phyloP scores from a whole-genome alignment of 2,797 vertebrate species.

The Heterohyrax brucei region DNA sequence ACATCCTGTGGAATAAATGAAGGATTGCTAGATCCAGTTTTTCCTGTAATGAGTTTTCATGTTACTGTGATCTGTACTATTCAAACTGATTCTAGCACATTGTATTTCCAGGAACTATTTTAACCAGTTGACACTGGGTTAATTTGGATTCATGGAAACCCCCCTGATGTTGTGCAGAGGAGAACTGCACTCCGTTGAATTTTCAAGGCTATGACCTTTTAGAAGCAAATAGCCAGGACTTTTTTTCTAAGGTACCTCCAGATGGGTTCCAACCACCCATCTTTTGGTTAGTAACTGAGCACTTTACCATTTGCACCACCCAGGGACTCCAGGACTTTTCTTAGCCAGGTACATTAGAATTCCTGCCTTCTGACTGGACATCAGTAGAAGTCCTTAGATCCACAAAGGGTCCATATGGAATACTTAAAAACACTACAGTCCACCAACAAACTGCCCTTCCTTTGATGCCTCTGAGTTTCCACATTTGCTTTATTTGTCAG shows the following conservation, averaged over 20 bases:
- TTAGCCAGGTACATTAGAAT: neutral
- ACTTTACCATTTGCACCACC: neutral
- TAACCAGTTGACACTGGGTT: neutral
- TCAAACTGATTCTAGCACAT: neutral
- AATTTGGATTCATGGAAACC: neutral
- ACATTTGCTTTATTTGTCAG: constrained; percentile 5
- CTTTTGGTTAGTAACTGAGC: neutral
- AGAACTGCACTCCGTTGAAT: neutral
- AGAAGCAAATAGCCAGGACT: neutral
- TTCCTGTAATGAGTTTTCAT: neutral
- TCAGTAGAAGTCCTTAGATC: neutral
- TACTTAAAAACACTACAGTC: neutral
- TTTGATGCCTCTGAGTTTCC: neutral
- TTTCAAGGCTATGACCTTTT: neutral
- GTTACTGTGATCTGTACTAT: neutral
- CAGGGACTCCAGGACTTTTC: neutral
- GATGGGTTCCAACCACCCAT: neutral
- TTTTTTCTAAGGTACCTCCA: neutral
- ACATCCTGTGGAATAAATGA: neutral
- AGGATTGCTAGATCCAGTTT: neutral
- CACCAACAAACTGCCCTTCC: constrained; percentile 21
- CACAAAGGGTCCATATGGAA: neutral
- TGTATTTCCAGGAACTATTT: neutral
- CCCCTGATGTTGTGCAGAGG: neutral
- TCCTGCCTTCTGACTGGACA: neutral